Conservation (phyloP, 1,140 invertebrate species). For the Arctopsyche grandis region DNA sequence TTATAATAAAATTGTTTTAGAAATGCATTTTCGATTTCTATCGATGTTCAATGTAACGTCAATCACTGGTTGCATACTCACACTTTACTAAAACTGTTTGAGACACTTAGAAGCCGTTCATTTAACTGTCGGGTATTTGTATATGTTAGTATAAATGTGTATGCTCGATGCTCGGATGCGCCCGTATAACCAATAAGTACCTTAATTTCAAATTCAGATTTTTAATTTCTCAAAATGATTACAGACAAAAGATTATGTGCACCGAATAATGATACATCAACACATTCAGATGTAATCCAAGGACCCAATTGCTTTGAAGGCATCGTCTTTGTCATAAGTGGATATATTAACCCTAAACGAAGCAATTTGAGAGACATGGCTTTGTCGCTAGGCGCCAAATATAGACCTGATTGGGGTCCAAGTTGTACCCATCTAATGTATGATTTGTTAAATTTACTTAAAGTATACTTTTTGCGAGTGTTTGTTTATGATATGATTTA, state of each 20-base stretch:
- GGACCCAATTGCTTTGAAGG: constrained; percentile 64
- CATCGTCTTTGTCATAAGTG: constrained; percentile 84
- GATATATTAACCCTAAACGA: constrained; percentile 85
- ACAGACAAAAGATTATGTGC: constrained; percentile 10
- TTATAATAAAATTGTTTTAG: no score
- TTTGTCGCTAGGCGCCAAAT: constrained; percentile 81
- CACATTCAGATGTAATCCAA: constrained; percentile 16
- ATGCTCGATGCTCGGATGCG: no score
- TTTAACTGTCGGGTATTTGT: no score
- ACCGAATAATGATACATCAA: neutral
- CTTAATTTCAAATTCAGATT: no score
- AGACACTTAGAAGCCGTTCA: no score
- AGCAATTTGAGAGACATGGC: constrained; percentile 75
- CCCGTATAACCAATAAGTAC: no score
- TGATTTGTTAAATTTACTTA: constrained; percentile 56
- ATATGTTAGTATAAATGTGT: no score
- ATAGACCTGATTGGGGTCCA: constrained; percentile 78
- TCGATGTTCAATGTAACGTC: no score
- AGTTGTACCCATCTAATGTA: constrained; percentile 87
- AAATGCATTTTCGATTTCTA: no score
- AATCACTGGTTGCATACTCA: no score
- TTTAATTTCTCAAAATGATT: no score
- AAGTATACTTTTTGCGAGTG: neutral
- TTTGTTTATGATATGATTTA: neutral
- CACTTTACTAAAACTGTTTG: no score